A percentile compares a stretch with the other conserved stretches of the same genome.
phyloP scores from a whole-genome alignment of 2,797 vertebrate species.

The Orientallactaga sibirica region DNA sequence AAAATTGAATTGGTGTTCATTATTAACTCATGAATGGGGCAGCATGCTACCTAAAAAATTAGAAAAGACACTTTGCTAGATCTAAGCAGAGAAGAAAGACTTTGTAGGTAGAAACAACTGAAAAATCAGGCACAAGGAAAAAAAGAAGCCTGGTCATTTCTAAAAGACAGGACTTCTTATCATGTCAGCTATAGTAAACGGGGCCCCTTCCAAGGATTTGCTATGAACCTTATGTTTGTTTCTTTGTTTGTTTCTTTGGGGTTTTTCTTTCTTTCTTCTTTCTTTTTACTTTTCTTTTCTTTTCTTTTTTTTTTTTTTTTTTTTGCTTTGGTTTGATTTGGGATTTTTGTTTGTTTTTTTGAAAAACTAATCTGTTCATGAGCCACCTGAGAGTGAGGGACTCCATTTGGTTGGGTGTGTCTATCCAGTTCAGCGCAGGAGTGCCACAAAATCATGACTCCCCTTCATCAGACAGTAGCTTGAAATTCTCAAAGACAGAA shows the following conservation, averaged over 20 bases:
- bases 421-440: not conserved
- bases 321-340: not conserved
- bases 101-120: not conserved
- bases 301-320: not conserved
- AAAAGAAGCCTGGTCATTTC: not conserved
- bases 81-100: too few relatives aligned
- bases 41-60: not conserved
- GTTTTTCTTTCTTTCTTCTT: not conserved
- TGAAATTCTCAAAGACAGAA: slow-evolving; percentile 2
- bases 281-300: not conserved
- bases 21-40: not conserved
- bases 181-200: not conserved
- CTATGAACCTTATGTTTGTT: too few relatives aligned
- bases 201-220: not conserved
- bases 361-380: not conserved
- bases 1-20: not conserved
- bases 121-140: not conserved
- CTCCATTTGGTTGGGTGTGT: not conserved
- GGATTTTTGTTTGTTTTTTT: not conserved
- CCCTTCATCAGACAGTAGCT: not conserved
- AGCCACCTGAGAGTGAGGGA: not conserved
- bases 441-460: not conserved
- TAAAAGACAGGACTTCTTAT: not conserved
- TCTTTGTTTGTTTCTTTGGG: too few relatives aligned
- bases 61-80: not conserved